Evolutionary conservation across 2,113 vertebrate genomes (phyloP).

Genomic region (Patagioenas fasciata): DNA sequence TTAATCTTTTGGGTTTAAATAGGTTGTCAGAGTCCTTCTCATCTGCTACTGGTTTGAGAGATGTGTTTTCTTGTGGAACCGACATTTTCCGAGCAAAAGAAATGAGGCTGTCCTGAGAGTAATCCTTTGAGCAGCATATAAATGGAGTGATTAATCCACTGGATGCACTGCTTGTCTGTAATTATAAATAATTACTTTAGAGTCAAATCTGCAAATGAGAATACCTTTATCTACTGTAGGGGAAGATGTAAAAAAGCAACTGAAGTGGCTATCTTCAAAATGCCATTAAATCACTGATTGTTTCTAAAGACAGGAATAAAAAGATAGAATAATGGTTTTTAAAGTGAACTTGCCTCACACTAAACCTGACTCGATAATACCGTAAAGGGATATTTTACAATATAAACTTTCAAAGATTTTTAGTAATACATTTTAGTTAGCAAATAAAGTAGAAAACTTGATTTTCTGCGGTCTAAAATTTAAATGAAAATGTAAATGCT

Average conservation of each 20-base stretch:
- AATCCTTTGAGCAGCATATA: slow-evolving; percentile 14
- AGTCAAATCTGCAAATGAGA: slow-evolving; percentile 53
- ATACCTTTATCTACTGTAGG: slow-evolving; percentile 7
- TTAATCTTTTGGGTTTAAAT: slow-evolving; percentile 11
- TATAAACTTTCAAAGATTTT: not conserved
- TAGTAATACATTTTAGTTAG: not conserved
- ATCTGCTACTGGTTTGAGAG: not conserved
- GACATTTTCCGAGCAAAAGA: slow-evolving; percentile 19
- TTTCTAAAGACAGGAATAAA: not conserved
- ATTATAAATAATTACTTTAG: slow-evolving; percentile 58
- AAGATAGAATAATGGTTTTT: not conserved
- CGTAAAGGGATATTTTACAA: not conserved
- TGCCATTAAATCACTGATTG: slow-evolving; percentile 11
- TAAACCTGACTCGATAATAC: not conserved
- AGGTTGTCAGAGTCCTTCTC: not conserved
- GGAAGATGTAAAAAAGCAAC: slow-evolving; percentile 23
- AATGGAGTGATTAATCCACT: slow-evolving; percentile 52
- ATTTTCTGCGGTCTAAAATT: not conserved
- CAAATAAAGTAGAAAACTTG: not conserved
- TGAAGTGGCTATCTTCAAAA: slow-evolving; percentile 35
- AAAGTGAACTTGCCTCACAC: not conserved
- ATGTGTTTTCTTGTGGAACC: slow-evolving; percentile 11
- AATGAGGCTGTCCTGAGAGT: slow-evolving; percentile 12
- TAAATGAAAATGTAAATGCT: not conserved
- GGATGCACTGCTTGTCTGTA: slow-evolving; percentile 34